A percentile compares a stretch with the other conserved stretches of the same genome.
These are phyloP conservation scores for Mesopsocus fuscifrons DNA, from an alignment of 2,888 invertebrate genomes.

Conservation along the genomic window DNA sequence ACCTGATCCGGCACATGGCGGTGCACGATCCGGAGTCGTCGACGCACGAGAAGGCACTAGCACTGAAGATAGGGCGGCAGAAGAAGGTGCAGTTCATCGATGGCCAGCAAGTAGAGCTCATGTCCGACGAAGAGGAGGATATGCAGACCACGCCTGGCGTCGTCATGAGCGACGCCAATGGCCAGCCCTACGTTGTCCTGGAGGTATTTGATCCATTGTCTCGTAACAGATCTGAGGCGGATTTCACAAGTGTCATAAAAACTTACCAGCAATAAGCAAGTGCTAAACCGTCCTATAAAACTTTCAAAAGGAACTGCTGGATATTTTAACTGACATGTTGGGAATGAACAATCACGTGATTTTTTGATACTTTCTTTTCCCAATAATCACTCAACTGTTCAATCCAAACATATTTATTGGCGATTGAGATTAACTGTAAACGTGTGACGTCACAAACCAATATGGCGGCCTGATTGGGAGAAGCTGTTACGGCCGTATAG, in stretches of 20 bases:
- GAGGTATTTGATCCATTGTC: constrained; percentile 80
- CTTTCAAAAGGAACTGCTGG: no score
- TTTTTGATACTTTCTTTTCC: no score
- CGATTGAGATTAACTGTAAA: no score
- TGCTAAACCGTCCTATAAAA: no score
- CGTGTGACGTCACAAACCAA: no score
- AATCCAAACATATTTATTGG: no score
- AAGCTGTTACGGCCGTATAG: no score
- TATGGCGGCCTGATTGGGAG: no score
- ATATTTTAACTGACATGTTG: no score
- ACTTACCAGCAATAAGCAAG: constrained; percentile 14
- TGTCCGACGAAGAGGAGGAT: constrained; percentile 19
- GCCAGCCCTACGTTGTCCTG: constrained; percentile 74
- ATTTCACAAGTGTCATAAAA: constrained; percentile 31
- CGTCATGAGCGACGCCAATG: constrained; percentile 49
- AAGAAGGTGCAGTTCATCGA: constrained; percentile 50
- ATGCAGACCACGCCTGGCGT: constrained; percentile 33
- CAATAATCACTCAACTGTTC: no score
- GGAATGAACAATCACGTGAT: no score
- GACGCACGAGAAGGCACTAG: constrained; percentile 49
- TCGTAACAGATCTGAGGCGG: constrained; percentile 43
- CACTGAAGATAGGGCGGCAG: constrained; percentile 59
- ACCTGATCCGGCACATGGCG: constrained; percentile 79
- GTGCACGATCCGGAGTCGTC: constrained; percentile 74
- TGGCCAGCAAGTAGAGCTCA: constrained; percentile 25